Evolutionary conservation across 2,888 invertebrate genomes (phyloP), one percentile per base, ranked within the genome.

Genomic region (Invenusta paracnida): DNA sequence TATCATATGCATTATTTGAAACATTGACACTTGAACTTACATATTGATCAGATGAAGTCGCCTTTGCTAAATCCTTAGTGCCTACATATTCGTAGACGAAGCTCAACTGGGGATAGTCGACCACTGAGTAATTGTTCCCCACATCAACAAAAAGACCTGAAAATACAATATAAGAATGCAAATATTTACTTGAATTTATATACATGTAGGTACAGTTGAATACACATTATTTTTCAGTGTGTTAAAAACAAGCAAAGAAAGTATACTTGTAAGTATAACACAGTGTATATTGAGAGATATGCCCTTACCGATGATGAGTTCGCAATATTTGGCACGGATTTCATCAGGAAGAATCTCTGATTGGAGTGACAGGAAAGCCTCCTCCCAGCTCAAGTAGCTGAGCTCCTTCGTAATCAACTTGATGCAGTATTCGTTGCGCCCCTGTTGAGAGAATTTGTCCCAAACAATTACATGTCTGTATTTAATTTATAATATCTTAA

Each of bases 131-230:
- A 88, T 91, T 91, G 87, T 90, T 91, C 1, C 91, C 91, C 13
- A 91, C 90, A 84, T 91, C 90, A 66, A 91, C 91, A 87, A 91
- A 91, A 85, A 91, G 88, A 88, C 91, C 91, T 91, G n/a, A n/a
- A n/a, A n/a, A n/a, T n/a, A n/a, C n/a, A n/a, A n/a, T n/a, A n/a
- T n/a, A n/a, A n/a, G n/a, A n/a, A n/a, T n/a, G n/a, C n/a, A n/a
- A n/a, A n/a, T n/a, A n/a, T n/a, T n/a, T n/a, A n/a, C n/a, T n/a
- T n/a, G n/a, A n/a, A n/a, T n/a, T n/a, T n/a, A n/a, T n/a, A n/a
- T n/a, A n/a, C n/a, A n/a, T n/a, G n/a, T n/a, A n/a, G n/a, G n/a
- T n/a, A n/a, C n/a, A n/a, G n/a, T n/a, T n/a, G n/a, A n/a, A n/a
- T n/a, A n/a, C n/a, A n/a, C n/a, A n/a, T n/a, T n/a, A n/a, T n/a